A percentile compares a stretch with the other conserved stretches of the same genome.
Conservation (phyloP, 2,888 invertebrate genomes). For the Euspilapteryx auroguttella region DNA sequence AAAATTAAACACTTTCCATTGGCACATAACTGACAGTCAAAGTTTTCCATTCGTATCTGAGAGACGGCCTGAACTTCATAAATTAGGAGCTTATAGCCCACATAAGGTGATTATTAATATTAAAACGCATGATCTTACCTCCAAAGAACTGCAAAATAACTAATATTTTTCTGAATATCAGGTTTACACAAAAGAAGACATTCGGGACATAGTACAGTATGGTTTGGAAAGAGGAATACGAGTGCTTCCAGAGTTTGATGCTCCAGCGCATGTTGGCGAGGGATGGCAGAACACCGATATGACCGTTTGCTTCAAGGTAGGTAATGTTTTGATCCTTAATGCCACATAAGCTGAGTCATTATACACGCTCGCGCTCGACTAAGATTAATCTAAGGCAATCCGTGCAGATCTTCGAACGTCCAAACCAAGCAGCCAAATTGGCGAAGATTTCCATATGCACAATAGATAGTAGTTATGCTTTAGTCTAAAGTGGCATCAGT, state of each 20-base stretch:
- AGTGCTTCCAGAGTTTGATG: conserved; percentile 90
- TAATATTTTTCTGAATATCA: conserved; percentile 11
- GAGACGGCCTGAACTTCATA: conserved; percentile 70
- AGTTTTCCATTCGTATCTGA: conserved; percentile 87
- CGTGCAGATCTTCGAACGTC: too few species aligned
- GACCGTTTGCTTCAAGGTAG: conserved; percentile 67
- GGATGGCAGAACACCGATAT: conserved; percentile 77
- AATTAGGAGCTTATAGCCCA: conserved; percentile 78
- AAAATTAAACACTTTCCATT: conserved; percentile 92
- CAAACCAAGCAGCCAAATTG: too few species aligned
- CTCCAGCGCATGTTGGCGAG: conserved; percentile 87
- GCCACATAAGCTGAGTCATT: too few species aligned
- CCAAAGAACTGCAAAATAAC: too few species aligned
- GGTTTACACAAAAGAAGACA: conserved; percentile 59
- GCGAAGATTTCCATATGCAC: too few species aligned
- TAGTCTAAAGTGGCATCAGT: too few species aligned
- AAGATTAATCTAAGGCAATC: too few species aligned
- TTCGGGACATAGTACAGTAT: conserved; percentile 65
- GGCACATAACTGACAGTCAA: conserved; percentile 93
- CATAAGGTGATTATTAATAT: conserved; percentile 67
- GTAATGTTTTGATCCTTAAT: too few species aligned
- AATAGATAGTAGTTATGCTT: too few species aligned
- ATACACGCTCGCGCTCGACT: too few species aligned
- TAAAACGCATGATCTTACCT: too few species aligned
- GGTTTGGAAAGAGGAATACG: conserved; percentile 78